Conservation (phyloP, 2,113 vertebrate species). For the Erythrolamprus reginae region DNA sequence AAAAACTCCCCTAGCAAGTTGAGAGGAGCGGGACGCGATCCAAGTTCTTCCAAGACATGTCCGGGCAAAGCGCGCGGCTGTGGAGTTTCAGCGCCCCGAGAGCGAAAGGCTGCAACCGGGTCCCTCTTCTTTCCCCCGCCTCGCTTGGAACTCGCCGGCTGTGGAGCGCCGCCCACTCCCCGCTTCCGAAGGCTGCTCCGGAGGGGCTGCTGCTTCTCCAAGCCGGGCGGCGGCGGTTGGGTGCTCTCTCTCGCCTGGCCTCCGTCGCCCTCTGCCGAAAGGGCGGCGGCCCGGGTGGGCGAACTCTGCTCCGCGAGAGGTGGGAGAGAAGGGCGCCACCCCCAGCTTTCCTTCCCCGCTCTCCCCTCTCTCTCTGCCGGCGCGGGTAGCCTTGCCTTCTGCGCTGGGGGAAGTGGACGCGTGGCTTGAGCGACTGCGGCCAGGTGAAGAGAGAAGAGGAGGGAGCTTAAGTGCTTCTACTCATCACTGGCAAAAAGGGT, state of each 20-base stretch:
- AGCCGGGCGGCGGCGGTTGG: not conserved
- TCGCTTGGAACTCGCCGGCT: slow-evolving; percentile 10
- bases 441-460: not conserved
- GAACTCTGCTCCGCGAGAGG: not conserved
- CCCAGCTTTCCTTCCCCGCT: too few relatives aligned
- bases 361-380: not conserved
- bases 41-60: slow-evolving; percentile 66
- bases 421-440: not conserved
- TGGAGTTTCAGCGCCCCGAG: slow-evolving; percentile 45
- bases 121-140: slow-evolving; percentile 4
- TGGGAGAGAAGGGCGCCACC: not conserved
- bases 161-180: slow-evolving; percentile 37
- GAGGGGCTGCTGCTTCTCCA: slow-evolving; percentile 21
- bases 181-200: not conserved
- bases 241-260: not conserved
- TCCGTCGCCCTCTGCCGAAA: not conserved
- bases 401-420: not conserved
- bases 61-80: slow-evolving; percentile 59
- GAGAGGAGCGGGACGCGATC: slow-evolving; percentile 14
- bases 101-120: slow-evolving; percentile 43
- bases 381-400: slow-evolving; percentile 24
- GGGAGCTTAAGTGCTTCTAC: not conserved
- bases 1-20: not conserved
- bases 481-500: not conserved
- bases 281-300: not conserved